Evolutionary conservation across 2,888 invertebrate species (phyloP).

Genomic region (Drosophila fulvimacula): DNA sequence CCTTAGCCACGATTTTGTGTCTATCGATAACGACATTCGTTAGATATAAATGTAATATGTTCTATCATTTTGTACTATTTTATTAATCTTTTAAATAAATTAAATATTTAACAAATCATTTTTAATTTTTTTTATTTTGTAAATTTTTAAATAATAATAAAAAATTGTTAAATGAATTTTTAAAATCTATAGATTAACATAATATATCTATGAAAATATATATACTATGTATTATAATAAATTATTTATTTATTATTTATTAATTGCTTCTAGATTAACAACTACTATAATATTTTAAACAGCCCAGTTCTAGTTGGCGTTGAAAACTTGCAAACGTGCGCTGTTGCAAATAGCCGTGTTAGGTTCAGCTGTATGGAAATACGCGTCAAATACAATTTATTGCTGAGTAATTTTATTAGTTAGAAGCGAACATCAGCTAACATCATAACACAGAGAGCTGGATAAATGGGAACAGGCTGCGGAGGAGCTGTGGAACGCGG

Average conservation of each 20-base stretch:
- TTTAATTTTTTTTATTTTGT: too few relatives aligned
- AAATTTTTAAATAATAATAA: too few relatives aligned
- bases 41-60: neutral
- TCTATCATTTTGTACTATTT: neutral
- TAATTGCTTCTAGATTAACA: too few relatives aligned
- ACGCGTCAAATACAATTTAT: constrained; percentile 49
- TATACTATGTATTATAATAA: too few relatives aligned
- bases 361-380: constrained; percentile 19
- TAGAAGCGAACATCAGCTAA: constrained; percentile 46
- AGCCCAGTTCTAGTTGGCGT: neutral
- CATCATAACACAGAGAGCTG: constrained; percentile 10
- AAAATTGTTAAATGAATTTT: too few relatives aligned
- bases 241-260: too few relatives aligned
- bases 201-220: too few relatives aligned
- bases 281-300: neutral
- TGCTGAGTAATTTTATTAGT: constrained; percentile 69
- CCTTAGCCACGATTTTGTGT: neutral
- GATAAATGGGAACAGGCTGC: neutral
- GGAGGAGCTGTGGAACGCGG: neutral
- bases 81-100: neutral
- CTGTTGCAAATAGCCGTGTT: constrained; percentile 1
- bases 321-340: too few relatives aligned
- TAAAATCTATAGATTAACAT: too few relatives aligned
- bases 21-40: neutral
- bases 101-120: too few relatives aligned